A percentile compares a stretch with the other conserved stretches of the same genome.
Conservation (phyloP, 2,888 invertebrate genomes). For the Caenorhabditis japonica region DNA sequence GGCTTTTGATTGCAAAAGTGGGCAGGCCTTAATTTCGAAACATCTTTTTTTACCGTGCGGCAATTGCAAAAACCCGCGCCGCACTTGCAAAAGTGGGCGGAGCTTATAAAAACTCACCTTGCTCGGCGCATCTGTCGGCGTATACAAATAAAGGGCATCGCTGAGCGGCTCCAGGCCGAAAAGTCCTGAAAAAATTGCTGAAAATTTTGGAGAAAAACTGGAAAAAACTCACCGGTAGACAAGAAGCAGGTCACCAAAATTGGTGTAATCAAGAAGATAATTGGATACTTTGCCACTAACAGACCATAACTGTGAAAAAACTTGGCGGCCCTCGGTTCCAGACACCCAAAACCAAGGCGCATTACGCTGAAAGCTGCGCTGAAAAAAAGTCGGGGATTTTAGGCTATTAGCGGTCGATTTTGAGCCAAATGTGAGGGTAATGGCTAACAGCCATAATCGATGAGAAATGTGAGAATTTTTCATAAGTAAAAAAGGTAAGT, state of each 20-base stretch:
- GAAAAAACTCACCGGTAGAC: slow-evolving; percentile 48
- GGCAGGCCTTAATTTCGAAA: no score
- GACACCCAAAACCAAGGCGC: slow-evolving; percentile 60
- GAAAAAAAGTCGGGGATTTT: neutral
- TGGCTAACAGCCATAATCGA: no score
- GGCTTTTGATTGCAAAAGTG: no score
- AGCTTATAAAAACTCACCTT: slow-evolving; percentile 53
- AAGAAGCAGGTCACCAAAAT: slow-evolving; percentile 58
- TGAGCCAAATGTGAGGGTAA: no score
- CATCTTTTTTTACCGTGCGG: no score
- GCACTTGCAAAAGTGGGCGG: neutral
- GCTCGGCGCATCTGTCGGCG: slow-evolving; percentile 70
- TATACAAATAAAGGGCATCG: slow-evolving; percentile 73
- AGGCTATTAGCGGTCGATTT: neutral
- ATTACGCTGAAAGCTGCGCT: no score
- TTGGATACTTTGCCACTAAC: slow-evolving; percentile 62
- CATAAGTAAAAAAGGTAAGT: no score
- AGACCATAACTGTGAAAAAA: slow-evolving; percentile 69
- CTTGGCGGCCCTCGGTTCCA: slow-evolving; percentile 63
- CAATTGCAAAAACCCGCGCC: no score
- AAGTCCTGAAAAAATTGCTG: slow-evolving; percentile 34
- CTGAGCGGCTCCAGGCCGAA: slow-evolving; percentile 61
- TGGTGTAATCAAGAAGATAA: slow-evolving; percentile 64
- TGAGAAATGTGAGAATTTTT: no score
- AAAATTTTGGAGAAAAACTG: slow-evolving; percentile 1